phyloP scores from a whole-genome alignment of 2,888 invertebrate species.

The Drosophila koepferae region DNA sequence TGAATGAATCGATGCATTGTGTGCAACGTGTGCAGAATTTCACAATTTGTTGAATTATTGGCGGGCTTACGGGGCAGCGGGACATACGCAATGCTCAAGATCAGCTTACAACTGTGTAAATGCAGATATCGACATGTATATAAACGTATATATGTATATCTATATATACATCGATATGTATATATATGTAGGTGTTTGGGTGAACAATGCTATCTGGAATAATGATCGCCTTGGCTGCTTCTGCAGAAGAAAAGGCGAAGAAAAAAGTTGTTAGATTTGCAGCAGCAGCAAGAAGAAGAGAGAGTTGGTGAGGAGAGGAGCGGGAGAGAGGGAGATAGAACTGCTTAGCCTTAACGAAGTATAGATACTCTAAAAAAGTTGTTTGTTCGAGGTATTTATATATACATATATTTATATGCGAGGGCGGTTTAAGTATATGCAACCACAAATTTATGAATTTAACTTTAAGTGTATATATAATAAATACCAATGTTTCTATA shows the following conservation, averaged over 20 bases:
- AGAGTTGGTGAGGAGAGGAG: not conserved
- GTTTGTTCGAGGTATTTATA: not conserved
- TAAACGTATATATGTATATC: not conserved
- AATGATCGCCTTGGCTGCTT: constrained; percentile 41
- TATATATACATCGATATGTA: not conserved
- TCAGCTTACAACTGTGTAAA: constrained; percentile 38
- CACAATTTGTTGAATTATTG: constrained; percentile 58
- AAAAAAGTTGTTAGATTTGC: constrained; percentile 46
- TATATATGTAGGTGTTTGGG: not conserved
- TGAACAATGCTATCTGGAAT: constrained; percentile 47
- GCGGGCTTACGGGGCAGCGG: constrained; percentile 3
- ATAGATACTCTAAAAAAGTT: not conserved
- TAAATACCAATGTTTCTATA: too few species aligned
- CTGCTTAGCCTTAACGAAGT: not conserved
- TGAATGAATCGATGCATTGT: constrained; percentile 61
- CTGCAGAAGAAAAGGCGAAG: constrained; percentile 14
- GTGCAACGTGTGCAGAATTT: constrained; percentile 70
- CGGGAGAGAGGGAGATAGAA: not conserved
- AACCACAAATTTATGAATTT: not conserved
- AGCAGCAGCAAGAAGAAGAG: constrained; percentile 22
- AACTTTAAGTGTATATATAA: too few species aligned
- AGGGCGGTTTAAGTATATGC: not conserved
- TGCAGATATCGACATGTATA: not conserved
- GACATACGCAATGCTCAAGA: constrained; percentile 30
- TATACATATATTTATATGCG: not conserved